These are phyloP conservation scores for Neodiprion lecontei DNA, from an alignment of 1,140 invertebrate species.

Conservation along the genomic window DNA sequence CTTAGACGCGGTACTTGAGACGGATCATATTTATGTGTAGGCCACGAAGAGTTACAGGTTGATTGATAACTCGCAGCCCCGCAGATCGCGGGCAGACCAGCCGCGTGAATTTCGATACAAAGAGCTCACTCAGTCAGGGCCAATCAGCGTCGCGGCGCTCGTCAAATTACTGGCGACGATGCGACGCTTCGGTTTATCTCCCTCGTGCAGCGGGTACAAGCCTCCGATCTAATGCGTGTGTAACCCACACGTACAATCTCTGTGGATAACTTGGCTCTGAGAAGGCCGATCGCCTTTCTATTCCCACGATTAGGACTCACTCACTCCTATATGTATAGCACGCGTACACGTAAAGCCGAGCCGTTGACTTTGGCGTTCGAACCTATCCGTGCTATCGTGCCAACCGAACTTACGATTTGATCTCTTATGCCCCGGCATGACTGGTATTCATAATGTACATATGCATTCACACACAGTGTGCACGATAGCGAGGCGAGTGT, in stretches of 20 bases:
- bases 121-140: neutral
- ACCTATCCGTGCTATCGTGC: neutral
- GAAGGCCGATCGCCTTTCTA: conserved; percentile 1
- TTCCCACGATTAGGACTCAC: conserved; percentile 2
- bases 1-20: neutral
- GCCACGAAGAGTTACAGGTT: neutral
- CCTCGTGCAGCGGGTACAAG: neutral
- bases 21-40: conserved; percentile 3
- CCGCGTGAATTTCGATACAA: conserved; percentile 3
- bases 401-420: neutral
- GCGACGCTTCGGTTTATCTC: neutral
- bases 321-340: neutral
- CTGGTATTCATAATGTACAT: neutral
- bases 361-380: neutral
- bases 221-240: neutral
- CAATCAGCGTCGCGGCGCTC: conserved; percentile 6
- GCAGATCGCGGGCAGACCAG: neutral
- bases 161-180: neutral
- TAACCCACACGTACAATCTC: neutral
- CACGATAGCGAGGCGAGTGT: neutral
- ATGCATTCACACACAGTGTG: neutral
- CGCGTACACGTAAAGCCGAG: neutral
- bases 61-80: neutral
- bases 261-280: neutral
- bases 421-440: neutral